Evolutionary conservation across 2,888 invertebrate species (phyloP).

Genomic region (Ptilodon capucinus): DNA sequence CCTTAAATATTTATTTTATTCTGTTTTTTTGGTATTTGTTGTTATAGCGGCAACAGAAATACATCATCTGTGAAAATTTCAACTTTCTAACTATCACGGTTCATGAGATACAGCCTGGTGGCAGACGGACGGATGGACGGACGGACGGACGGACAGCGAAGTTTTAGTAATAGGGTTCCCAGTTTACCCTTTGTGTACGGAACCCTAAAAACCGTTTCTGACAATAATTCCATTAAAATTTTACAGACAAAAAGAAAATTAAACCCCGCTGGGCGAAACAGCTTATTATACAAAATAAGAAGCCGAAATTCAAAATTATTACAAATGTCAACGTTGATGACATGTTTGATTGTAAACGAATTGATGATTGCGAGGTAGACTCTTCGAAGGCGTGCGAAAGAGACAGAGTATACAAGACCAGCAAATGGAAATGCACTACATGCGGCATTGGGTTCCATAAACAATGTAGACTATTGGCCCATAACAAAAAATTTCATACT

Average conservation of each 20-base stretch:
- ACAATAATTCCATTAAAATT: too few species aligned
- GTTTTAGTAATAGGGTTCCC: too few species aligned
- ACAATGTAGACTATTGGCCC: background rate
- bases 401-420: constrained; percentile 17
- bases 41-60: too few species aligned
- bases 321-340: constrained; percentile 13
- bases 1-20: too few species aligned
- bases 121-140: too few species aligned
- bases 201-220: too few species aligned
- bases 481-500: constrained; percentile 8
- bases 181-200: too few species aligned
- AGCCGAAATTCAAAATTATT: constrained; percentile 43
- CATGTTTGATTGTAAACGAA: constrained; percentile 22
- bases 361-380: constrained; percentile 21
- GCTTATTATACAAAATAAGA: constrained; percentile 36
- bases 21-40: too few species aligned
- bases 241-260: constrained; percentile 2
- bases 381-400: constrained; percentile 17
- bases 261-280: constrained; percentile 41
- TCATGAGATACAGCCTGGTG: too few species aligned
- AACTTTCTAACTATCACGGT: too few species aligned
- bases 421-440: constrained; percentile 15
- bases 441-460: constrained; percentile 30
- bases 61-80: too few species aligned
- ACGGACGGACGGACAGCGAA: too few species aligned